These are phyloP conservation scores for Parascotia fuliginaria DNA, from an alignment of 2,888 invertebrate genomes.

Conservation along the genomic window DNA sequence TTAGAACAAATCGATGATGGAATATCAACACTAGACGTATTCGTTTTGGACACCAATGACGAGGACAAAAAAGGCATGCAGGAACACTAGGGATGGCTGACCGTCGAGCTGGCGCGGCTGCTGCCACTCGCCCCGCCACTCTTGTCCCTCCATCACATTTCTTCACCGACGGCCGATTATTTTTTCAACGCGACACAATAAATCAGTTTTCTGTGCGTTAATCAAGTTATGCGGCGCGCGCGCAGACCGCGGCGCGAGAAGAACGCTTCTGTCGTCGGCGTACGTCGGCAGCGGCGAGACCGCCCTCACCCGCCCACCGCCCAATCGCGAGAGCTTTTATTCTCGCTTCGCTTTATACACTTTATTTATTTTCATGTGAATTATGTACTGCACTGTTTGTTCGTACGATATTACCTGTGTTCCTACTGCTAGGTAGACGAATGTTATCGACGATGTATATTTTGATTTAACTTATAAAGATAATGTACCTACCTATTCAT, in stretches of 20 bases:
- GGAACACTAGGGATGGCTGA: constrained; percentile 64
- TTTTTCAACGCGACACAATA: constrained; percentile 84
- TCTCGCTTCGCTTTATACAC: constrained; percentile 40
- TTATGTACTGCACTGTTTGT: constrained; percentile 65
- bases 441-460: constrained; percentile 51
- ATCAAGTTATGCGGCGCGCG: constrained; percentile 70
- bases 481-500: constrained; percentile 40
- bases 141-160: constrained; percentile 82
- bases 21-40: constrained; percentile 22
- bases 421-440: constrained; percentile 34
- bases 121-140: constrained; percentile 81
- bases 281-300: constrained; percentile 77
- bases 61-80: constrained; percentile 36
- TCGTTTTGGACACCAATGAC: constrained; percentile 28
- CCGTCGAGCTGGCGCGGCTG: constrained; percentile 78
- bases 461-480: constrained; percentile 51
- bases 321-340: constrained; percentile 56
- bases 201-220: constrained; percentile 81
- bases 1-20: constrained; percentile 24
- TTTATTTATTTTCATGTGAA: constrained; percentile 67
- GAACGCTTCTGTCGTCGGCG: constrained; percentile 92
- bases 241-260: constrained; percentile 77
- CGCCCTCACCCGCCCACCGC: constrained; percentile 69
- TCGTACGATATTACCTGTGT: constrained; percentile 51
- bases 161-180: constrained; percentile 74